Percentiles rank a stretch among this genome's conserved stretches.
phyloP scores from a whole-genome alignment of 2,797 vertebrate species.

The Mus minutoides region DNA sequence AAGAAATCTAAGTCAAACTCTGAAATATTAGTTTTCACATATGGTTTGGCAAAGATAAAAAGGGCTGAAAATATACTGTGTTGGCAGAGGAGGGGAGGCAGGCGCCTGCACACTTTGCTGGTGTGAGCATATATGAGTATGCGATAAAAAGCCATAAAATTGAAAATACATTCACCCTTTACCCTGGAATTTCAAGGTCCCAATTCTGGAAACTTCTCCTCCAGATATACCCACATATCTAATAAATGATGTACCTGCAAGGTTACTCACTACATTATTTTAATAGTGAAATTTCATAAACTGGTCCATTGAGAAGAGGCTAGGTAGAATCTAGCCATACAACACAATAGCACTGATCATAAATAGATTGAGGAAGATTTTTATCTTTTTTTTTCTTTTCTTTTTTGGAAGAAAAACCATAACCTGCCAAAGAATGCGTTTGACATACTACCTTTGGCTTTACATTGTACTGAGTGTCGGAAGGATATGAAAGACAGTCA shows the following conservation, averaged over 20 bases:
- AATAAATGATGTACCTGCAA: background rate
- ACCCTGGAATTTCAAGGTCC: background rate
- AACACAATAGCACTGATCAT: background rate
- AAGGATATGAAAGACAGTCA: background rate
- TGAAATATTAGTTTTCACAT: slow-evolving; percentile 71
- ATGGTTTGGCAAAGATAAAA: slow-evolving; percentile 65
- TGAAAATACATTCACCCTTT: slow-evolving; percentile 39
- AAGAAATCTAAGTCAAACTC: slow-evolving; percentile 57
- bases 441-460: background rate
- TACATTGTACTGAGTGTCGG: background rate
- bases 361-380: background rate
- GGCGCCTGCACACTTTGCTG: slow-evolving; percentile 15
- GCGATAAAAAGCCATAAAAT: slow-evolving; percentile 45
- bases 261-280: slow-evolving; percentile 13
- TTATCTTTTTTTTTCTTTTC: background rate
- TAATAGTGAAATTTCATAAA: slow-evolving; percentile 19
- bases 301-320: background rate
- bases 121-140: background rate
- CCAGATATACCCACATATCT: background rate
- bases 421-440: background rate
- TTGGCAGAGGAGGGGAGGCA: slow-evolving; percentile 50
- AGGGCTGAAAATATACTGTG: slow-evolving; percentile 53
- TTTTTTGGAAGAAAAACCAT: slow-evolving; percentile 29
- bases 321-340: background rate
- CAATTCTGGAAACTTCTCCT: slow-evolving; percentile 14